A percentile compares a stretch with the other conserved stretches of the same genome.
These are phyloP conservation scores for Proterorhinus semilunaris DNA, from an alignment of 2,113 vertebrate genomes.

Conservation along the genomic window DNA sequence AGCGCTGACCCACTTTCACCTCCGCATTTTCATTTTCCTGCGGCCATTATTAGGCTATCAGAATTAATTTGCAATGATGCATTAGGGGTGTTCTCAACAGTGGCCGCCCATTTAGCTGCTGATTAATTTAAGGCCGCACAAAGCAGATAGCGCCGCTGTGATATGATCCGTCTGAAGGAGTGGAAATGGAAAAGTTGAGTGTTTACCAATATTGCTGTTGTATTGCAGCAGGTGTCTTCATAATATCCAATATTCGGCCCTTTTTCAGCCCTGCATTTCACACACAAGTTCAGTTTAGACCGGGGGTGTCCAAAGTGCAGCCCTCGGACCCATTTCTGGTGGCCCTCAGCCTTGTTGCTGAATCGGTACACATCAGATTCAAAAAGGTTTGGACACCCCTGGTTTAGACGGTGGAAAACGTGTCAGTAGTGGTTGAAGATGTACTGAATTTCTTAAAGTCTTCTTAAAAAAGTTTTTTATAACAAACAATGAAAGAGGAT, in stretches of 20 bases:
- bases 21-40: slow-evolving; percentile 9
- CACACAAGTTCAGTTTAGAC: background rate
- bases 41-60: slow-evolving; percentile 5
- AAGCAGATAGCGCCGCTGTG: background rate
- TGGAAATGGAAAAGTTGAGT: slow-evolving; percentile 7
- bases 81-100: background rate
- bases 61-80: slow-evolving; percentile 10
- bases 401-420: background rate
- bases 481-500: too few species aligned
- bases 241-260: background rate
- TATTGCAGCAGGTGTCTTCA: background rate
- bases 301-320: too few species aligned
- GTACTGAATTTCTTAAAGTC: too few species aligned
- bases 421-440: background rate
- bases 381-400: too few species aligned
- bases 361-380: too few species aligned
- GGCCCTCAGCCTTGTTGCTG: too few species aligned
- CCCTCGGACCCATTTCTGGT: too few species aligned
- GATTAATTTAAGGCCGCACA: background rate
- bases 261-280: too few species aligned
- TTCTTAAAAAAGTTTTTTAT: too few species aligned
- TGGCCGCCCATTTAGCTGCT: background rate
- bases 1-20: slow-evolving; percentile 12
- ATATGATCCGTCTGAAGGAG: background rate
- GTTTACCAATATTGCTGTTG: background rate